These are phyloP conservation scores for Chironomus striatipennis DNA, from an alignment of 1,140 invertebrate genomes.

Conservation along the genomic window DNA sequence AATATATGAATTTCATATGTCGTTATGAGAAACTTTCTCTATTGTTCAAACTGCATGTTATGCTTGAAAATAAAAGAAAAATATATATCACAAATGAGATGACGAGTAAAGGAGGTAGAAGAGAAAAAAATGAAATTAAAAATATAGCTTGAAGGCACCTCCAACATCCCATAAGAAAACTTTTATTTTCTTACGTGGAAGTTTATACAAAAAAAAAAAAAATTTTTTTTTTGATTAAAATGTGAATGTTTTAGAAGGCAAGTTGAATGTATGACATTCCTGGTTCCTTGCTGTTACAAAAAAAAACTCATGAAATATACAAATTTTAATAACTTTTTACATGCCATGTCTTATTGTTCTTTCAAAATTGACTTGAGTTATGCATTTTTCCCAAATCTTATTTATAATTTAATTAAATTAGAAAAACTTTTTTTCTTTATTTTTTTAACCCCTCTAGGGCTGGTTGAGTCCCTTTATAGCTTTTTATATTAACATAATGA, in stretches of 20 bases:
- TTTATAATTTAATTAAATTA: slow-evolving; percentile 15
- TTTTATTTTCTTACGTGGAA: neutral
- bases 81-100: no score
- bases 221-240: neutral
- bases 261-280: neutral
- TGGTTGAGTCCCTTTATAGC: neutral
- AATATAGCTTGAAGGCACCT: neutral
- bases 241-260: no score
- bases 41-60: no score
- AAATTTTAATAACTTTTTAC: slow-evolving; percentile 10
- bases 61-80: no score
- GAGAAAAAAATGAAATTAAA: slow-evolving; percentile 15
- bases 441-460: neutral
- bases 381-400: neutral
- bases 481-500: neutral
- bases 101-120: no score
- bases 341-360: neutral
- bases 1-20: neutral
- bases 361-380: neutral
- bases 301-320: neutral
- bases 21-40: neutral
- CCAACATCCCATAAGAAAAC: neutral
- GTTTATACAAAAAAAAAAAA: neutral
- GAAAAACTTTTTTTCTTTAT: neutral
- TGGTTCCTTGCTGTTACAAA: neutral